Conservation (phyloP, 2,113 vertebrate species). For the Bostrychus sinensis region DNA sequence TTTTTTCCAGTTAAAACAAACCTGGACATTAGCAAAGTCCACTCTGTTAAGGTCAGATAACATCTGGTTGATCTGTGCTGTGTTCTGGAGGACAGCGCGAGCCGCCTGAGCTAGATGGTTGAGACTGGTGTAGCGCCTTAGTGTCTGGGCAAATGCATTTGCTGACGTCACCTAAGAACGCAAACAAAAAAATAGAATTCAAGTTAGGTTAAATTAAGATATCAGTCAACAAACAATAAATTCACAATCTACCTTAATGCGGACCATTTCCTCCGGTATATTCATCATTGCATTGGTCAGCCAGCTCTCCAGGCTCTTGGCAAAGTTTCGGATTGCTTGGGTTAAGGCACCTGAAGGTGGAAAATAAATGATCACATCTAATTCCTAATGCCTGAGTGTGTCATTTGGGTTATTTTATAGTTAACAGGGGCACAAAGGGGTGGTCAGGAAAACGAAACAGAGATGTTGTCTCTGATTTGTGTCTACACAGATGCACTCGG, state of each 20-base stretch:
- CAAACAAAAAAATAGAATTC: background rate
- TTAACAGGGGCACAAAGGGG: background rate
- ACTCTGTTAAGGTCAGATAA: slow-evolving; percentile 93
- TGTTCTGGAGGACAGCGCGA: slow-evolving; percentile 92
- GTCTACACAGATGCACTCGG: too few relatives aligned
- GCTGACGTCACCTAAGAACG: slow-evolving; percentile 85
- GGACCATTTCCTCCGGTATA: slow-evolving; percentile 94
- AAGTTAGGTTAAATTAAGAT: background rate
- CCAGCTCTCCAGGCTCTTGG: slow-evolving; percentile 96
- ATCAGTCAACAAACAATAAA: background rate
- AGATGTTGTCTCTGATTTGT: too few relatives aligned
- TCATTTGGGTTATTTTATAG: background rate
- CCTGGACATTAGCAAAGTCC: slow-evolving; percentile 94
- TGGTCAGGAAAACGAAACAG: too few relatives aligned
- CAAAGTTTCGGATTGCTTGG: slow-evolving; percentile 95
- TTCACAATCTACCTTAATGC: slow-evolving; percentile 83
- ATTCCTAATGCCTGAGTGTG: background rate
- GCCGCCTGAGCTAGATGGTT: slow-evolving; percentile 93
- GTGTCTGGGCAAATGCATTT: slow-evolving; percentile 91
- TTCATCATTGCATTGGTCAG: slow-evolving; percentile 94
- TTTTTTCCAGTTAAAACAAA: slow-evolving; percentile 47
- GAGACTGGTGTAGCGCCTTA: slow-evolving; percentile 91
- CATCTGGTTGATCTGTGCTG: slow-evolving; percentile 94
- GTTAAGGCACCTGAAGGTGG: slow-evolving; percentile 94
- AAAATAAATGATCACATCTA: background rate